Percentiles rank a stretch among this genome's conserved stretches.
Conservation (phyloP, 1,140 invertebrate genomes). For the Drosophila arizonae region DNA sequence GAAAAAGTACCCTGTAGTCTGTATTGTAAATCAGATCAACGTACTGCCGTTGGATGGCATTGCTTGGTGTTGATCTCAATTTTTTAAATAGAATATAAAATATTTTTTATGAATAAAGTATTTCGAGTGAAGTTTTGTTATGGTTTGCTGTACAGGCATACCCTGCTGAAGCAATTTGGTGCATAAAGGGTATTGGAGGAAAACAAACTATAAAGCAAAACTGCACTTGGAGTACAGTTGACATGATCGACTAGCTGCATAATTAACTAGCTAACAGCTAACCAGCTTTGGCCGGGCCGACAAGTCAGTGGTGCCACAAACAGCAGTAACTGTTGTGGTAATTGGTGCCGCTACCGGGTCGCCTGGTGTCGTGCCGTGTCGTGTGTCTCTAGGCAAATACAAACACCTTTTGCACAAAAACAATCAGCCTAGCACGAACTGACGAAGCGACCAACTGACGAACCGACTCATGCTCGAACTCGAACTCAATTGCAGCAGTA, state of each 20-base stretch:
- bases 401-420: slow-evolving; percentile 47
- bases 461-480: slow-evolving; percentile 47
- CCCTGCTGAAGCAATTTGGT: neutral
- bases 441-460: neutral
- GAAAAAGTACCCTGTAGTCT: neutral
- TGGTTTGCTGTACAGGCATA: neutral
- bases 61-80: too few species aligned
- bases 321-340: slow-evolving; percentile 32
- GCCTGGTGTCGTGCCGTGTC: slow-evolving; percentile 23
- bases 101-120: too few species aligned
- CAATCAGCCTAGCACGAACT: slow-evolving; percentile 35
- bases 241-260: slow-evolving; percentile 74
- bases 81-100: too few species aligned
- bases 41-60: too few species aligned
- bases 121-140: too few species aligned
- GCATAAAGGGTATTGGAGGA: slow-evolving; percentile 2
- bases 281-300: slow-evolving; percentile 15
- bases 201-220: slow-evolving; percentile 21
- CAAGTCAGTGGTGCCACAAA: slow-evolving; percentile 16
- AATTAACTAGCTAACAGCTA: slow-evolving; percentile 50
- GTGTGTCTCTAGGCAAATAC: slow-evolving; percentile 49
- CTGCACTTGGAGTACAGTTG: slow-evolving; percentile 67
- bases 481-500: slow-evolving; percentile 22
- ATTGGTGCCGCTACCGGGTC: slow-evolving; percentile 41
- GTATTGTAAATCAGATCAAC: too few species aligned